Evolutionary conservation across 64 coral and sea anemone genomes (phyloP).

Genomic region (Trachythela sp.): DNA sequence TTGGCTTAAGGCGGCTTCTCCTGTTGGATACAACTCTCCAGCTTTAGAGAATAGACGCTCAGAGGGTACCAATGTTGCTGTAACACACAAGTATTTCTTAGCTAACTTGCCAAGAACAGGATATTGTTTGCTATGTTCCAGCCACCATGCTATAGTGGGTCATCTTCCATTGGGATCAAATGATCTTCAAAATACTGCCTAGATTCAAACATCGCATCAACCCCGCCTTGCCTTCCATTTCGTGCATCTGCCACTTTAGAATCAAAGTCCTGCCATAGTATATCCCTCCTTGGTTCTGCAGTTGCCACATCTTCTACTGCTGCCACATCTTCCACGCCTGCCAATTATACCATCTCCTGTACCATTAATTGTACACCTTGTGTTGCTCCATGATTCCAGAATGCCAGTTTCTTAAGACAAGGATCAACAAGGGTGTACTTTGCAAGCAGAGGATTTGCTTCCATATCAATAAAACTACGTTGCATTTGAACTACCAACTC

Average conservation of each 20-base stretch:
- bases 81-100: conserved; percentile 7
- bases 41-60: conserved; percentile 16
- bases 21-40: conserved; percentile 15
- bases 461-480: background rate
- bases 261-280: background rate
- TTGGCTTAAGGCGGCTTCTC: background rate
- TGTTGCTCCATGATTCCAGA: background rate
- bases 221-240: background rate
- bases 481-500: background rate
- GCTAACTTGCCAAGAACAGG: background rate
- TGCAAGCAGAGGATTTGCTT: background rate
- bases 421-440: background rate
- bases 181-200: conserved; percentile 15
- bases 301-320: background rate
- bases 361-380: background rate
- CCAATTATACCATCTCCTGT: background rate
- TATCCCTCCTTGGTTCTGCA: background rate
- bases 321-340: background rate
- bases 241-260: background rate
- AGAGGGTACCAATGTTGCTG: conserved; percentile 10
- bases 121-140: background rate
- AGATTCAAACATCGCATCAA: background rate
- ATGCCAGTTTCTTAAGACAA: background rate
- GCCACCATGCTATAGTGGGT: background rate
- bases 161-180: background rate